Conservation (phyloP, 2,113 vertebrate genomes). For the Tringa solitaria region DNA sequence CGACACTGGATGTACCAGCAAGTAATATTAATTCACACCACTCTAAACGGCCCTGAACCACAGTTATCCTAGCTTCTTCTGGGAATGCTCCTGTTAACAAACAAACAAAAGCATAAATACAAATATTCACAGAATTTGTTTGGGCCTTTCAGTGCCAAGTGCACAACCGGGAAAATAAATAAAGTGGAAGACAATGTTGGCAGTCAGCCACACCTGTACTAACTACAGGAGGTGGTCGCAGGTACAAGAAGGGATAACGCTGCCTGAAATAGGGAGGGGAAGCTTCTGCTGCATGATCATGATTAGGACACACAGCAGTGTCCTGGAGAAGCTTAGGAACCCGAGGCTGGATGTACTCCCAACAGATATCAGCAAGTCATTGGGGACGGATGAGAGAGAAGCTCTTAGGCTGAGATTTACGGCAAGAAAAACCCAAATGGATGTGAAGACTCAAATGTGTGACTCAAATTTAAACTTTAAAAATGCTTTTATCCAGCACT, state of each 20-base stretch:
- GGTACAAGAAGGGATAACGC: neutral
- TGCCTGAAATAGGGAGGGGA: neutral
- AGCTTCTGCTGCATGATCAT: neutral
- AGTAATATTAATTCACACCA: neutral
- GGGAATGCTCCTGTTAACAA: neutral
- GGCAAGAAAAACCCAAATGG: neutral
- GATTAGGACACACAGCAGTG: neutral
- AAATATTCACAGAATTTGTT: neutral
- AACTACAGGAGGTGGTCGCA: neutral
- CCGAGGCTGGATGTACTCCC: neutral
- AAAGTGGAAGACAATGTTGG: neutral
- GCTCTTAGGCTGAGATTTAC: neutral
- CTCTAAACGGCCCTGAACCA: neutral
- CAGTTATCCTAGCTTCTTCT: neutral
- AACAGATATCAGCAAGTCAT: neutral
- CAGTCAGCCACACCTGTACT: neutral
- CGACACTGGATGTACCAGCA: neutral
- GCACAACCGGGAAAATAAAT: neutral
- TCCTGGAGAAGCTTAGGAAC: neutral
- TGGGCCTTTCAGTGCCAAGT: neutral
- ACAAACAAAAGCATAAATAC: neutral
- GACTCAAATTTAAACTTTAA: neutral
- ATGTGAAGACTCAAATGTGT: neutral
- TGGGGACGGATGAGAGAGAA: neutral
- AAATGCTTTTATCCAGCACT: neutral